Evolutionary conservation across 2,888 invertebrate genomes (phyloP).

Genomic region (Halocaridina rubra): DNA sequence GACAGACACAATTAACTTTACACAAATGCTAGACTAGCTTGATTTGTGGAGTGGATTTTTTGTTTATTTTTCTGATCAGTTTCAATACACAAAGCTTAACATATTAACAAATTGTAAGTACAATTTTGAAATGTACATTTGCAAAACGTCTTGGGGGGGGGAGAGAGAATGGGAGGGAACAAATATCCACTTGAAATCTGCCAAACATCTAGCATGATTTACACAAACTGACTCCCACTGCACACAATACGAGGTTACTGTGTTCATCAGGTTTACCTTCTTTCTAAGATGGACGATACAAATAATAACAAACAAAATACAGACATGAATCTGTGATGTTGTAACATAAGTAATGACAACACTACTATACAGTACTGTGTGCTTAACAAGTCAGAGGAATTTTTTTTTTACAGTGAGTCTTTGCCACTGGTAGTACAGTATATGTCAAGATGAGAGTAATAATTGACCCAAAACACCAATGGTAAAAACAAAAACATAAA

Average conservation of each 20-base stretch:
- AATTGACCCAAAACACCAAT: too few species aligned
- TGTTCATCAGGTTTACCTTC: too few species aligned
- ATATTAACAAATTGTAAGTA: slow-evolving; percentile 9
- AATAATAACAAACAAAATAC: too few species aligned
- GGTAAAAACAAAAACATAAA: neutral
- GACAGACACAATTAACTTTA: slow-evolving; percentile 49
- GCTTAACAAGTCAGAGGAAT: too few species aligned
- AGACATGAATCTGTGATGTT: too few species aligned
- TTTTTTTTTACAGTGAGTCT: too few species aligned
- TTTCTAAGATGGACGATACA: too few species aligned
- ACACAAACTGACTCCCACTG: neutral
- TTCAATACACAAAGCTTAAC: neutral
- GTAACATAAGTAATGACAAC: too few species aligned
- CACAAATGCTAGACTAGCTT: slow-evolving; percentile 39
- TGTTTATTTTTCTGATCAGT: slow-evolving; percentile 5
- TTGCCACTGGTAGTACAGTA: too few species aligned
- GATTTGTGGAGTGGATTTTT: slow-evolving; percentile 33
- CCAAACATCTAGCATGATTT: neutral
- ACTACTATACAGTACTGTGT: too few species aligned
- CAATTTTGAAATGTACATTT: neutral
- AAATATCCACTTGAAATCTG: slow-evolving; percentile 26
- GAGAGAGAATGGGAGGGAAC: neutral
- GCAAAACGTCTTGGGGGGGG: neutral
- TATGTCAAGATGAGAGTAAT: too few species aligned
- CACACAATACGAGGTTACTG: too few species aligned